Base-by-base conservation (phyloP, 2,113 vertebrate genomes). In the Picathartes gymnocephalus region DNA sequence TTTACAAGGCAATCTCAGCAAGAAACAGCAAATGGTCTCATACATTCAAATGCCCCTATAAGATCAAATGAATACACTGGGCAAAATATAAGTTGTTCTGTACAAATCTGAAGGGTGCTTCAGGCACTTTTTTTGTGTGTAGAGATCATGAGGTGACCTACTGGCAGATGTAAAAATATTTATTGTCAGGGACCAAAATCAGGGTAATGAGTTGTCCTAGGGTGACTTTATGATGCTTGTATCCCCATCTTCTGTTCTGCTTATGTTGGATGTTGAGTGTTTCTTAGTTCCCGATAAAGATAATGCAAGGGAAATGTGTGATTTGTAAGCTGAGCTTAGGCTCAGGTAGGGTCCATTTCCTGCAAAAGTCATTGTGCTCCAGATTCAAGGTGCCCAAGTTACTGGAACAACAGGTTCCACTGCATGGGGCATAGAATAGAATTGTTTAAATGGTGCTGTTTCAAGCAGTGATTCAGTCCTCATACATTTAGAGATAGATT, bases 1-100 rank as follows among this genome's bases (percentile, higher is more conserved):
- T 95, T 94, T 95, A 97, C 83, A 96, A 76, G 78, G 77, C 80
- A 94, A 90, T 96, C 80, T 92, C 47, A 81, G 45, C 58, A 76
- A 93, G 81, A 78, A 91, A 31, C 64, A 83, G 80, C 56, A 94
- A 94, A 87, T 72, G 35, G 45, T 84, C 45, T 92, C 54, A 86
- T 89, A 84, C 50, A 68, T 91, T 92, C 78, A 90, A 87, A 95
- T 77, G 23, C 19, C 33, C 23, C 48, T 61, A 51, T 58, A 95
- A 93, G 60, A 92, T 69, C 72, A 86, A 81, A 42, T 79, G 72
- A 93, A 90, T 66, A 58, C n/a, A 50, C 2, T 68, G 31, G 28
- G 22, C 2, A 5, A 73, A 87, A 70, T 60, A 28, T 44, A 78
- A 93, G 44, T 71, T 66, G 14, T 79, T 89, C 50, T 45, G 13